phyloP scores from a whole-genome alignment of 1,140 invertebrate genomes.

The Drosophila punjabiensis region DNA sequence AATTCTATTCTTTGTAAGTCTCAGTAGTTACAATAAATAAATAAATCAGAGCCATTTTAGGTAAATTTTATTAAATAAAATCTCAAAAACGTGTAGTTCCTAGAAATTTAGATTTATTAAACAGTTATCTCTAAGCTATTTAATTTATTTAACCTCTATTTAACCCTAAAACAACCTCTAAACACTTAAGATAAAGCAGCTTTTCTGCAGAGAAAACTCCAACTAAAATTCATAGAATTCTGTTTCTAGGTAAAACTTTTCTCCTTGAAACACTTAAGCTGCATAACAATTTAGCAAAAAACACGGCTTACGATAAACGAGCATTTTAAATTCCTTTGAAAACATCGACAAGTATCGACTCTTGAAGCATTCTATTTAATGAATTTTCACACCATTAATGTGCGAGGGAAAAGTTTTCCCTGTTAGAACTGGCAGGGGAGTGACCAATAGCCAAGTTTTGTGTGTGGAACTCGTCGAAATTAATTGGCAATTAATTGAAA shows the following conservation, averaged over 20 bases:
- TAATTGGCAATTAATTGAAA: slow-evolving; percentile 83
- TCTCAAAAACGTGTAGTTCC: neutral
- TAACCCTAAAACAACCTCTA: neutral
- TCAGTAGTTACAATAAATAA: too few relatives aligned
- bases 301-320: neutral
- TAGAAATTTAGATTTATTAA: neutral
- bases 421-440: neutral
- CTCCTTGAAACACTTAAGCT: neutral
- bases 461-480: slow-evolving; percentile 40
- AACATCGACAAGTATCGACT: slow-evolving; percentile 14
- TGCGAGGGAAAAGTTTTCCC: neutral
- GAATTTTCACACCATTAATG: slow-evolving; percentile 39
- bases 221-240: neutral
- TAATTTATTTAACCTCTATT: too few relatives aligned
- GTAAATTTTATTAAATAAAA: neutral
- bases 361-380: slow-evolving; percentile 19
- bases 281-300: slow-evolving; percentile 7
- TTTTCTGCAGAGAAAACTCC: neutral
- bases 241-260: neutral
- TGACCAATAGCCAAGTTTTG: slow-evolving; percentile 36
- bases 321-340: slow-evolving; percentile 5
- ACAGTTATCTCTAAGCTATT: neutral
- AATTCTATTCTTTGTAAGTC: too few relatives aligned
- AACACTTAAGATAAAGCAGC: neutral
- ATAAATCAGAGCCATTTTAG: too few relatives aligned